Evolutionary conservation across 2,797 vertebrate genomes (phyloP).

Genomic region (Ctenochaetus hawaiiensis): DNA sequence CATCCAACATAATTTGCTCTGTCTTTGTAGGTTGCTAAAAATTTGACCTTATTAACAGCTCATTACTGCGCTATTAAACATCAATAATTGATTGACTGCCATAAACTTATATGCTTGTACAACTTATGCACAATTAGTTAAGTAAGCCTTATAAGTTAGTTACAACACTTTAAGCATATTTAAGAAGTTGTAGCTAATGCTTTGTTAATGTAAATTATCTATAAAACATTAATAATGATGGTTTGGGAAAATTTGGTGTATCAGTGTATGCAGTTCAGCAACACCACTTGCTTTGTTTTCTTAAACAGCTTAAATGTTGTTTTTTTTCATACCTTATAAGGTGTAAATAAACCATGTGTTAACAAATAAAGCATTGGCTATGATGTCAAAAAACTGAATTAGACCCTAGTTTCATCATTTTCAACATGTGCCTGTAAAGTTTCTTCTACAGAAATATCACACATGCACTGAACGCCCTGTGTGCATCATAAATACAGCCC

Average conservation of each 20-base stretch:
- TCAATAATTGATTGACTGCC: neutral
- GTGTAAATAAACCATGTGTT: neutral
- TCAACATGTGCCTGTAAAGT: neutral
- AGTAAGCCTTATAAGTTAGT: no score
- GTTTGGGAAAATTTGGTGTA: neutral
- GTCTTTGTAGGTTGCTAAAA: neutral
- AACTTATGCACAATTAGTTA: no score
- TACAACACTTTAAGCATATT: neutral
- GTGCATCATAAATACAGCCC: conserved; percentile 14
- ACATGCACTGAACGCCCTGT: conserved; percentile 1
- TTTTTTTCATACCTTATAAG: no score
- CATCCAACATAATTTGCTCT: neutral
- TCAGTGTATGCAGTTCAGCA: no score
- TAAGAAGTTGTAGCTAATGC: neutral
- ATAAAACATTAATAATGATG: neutral
- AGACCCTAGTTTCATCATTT: neutral
- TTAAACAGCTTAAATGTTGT: neutral
- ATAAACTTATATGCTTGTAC: no score
- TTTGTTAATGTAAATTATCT: neutral
- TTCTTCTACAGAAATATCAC: conserved; percentile 23
- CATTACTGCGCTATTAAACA: neutral
- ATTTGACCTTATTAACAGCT: neutral
- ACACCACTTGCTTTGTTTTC: neutral
- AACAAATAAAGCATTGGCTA: neutral
- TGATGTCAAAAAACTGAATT: neutral